Base-by-base conservation (phyloP, 2,797 vertebrate genomes). In the Lerista edwardsae region DNA sequence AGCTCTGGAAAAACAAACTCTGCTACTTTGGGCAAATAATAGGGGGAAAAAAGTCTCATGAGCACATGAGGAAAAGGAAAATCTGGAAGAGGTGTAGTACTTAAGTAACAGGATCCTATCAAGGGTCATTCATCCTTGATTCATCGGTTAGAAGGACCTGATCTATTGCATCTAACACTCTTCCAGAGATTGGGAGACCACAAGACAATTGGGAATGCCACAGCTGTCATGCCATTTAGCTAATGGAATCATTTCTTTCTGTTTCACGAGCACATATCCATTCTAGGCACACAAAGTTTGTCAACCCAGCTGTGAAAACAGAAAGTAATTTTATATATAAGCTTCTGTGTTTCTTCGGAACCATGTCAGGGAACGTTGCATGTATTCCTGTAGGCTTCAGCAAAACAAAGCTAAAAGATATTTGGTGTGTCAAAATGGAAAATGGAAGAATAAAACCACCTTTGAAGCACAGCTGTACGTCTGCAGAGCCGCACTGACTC, bases 401-500 rank as follows among this genome's bases (percentile, higher is more conserved):
- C 86, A 89, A 93, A 84, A 89, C 75, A 93, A 92, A 91, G 86
- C 71, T 84, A 89, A 94, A 84, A 84, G 86, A 89, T 80, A 76
- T 76, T 86, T 77, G 69, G 34, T 90, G 82, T 85, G 91, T 94
- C 93, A 92, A 86, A 91, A 86, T 0, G 1, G 88, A 80, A 94
- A 88, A 80, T 0, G 75, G 82, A 93, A 94, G 88, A 94, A 94
- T 86, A 94, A 95, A 94, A 84, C 83, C 82, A 85, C 85, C 91
- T 95, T 95, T 93, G 92, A 92, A 94, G 91, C 91, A 86, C 92
- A 79, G 91, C 88, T 93, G 71, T 93, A 89, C 73, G 78, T 90
- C 86, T 91, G 89, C 79, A 83, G 82, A 71, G 55, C 88, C 79
- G 90, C 91, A 91, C 91, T 83, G 94, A 86, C 89, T 93, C 86